A percentile compares a stretch with the other conserved stretches of the same genome.
Evolutionary conservation across 2,888 invertebrate species (phyloP).

Genomic region (Hyposoter dolosus): DNA sequence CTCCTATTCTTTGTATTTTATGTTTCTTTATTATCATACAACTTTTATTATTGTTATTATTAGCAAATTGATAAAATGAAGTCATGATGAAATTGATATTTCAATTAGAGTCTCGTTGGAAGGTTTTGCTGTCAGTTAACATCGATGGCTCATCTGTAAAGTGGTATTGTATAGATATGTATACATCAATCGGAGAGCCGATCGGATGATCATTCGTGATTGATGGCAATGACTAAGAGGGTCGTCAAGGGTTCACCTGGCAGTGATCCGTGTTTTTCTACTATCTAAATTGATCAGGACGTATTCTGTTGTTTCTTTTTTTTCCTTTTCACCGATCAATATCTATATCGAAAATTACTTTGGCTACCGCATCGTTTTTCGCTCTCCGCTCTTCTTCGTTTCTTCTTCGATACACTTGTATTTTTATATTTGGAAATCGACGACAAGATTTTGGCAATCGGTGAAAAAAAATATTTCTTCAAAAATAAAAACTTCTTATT

Average conservation of each 20-base stretch:
- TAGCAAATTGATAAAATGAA: conserved; percentile 5
- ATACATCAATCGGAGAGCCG: conserved; percentile 43
- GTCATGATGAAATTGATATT: conserved; percentile 58
- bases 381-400: conserved; percentile 8
- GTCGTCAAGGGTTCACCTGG: conserved; percentile 53
- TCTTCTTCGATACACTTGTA: neutral
- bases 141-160: conserved; percentile 20
- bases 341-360: conserved; percentile 65
- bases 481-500: neutral
- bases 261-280: conserved; percentile 60
- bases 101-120: conserved; percentile 54
- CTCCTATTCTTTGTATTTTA: neutral
- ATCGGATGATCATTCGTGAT: conserved; percentile 63
- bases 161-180: conserved; percentile 8
- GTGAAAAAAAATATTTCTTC: neutral
- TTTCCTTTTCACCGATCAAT: conserved; percentile 52
- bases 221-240: conserved; percentile 62
- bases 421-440: neutral
- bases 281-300: conserved; percentile 63
- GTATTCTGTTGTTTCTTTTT: conserved; percentile 19
- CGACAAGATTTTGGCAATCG: neutral
- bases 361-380: conserved; percentile 57
- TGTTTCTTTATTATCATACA: neutral
- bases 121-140: conserved; percentile 32
- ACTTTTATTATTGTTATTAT: conserved; percentile 27